Base-by-base conservation (phyloP, 2,797 vertebrate genomes). In the Falco cherrug region DNA sequence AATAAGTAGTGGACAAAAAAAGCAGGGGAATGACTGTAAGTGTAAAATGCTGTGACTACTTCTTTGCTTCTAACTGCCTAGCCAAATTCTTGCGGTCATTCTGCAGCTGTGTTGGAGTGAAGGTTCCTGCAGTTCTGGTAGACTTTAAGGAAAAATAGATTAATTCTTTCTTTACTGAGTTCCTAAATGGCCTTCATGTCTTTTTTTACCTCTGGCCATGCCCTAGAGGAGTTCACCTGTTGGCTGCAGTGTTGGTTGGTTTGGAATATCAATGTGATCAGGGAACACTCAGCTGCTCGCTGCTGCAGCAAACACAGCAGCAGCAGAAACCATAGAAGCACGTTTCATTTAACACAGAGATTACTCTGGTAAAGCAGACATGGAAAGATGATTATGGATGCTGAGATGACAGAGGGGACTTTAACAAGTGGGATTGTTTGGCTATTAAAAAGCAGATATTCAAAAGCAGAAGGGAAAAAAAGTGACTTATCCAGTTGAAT, bases 61-160 rank as follows among this genome's bases (percentile, higher is more conserved):
- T 57, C 33, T 87, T 64, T 74, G 33, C 64, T 11, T 9, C 25
- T n/a, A 69, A 11, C 51, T 88, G 51, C 41, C 26, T 77, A 70
- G 43, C 5, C n/a, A 89, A 76, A 82, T 59, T 94, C 80, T 95
- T 81, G 84, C 69, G 94, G 48, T 74, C 78, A 81, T 93, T 97
- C 89, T n/a, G 20, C 84, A 93, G 79, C 19, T 85, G 53, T 37
- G 17, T 10, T 68, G 45, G 50, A 92, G n/a, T 53, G 75, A 95
- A 88, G 28, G 26, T 65, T 96, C 56, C 84, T 85, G 71, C 37
- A 92, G 56, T 60, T 95, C 51, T 90, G 45, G 82, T n/a, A 84
- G 86, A 59, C 50, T 93, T 97, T 74, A 95, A 86, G 48, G 57
- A 26, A 87, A 95, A 97, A 96, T 88, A 87, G 29, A 75, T 47